Evolutionary conservation across 2,888 invertebrate species (phyloP), one percentile per base, ranked within the genome.

Genomic region (Amphipyra berbera): DNA sequence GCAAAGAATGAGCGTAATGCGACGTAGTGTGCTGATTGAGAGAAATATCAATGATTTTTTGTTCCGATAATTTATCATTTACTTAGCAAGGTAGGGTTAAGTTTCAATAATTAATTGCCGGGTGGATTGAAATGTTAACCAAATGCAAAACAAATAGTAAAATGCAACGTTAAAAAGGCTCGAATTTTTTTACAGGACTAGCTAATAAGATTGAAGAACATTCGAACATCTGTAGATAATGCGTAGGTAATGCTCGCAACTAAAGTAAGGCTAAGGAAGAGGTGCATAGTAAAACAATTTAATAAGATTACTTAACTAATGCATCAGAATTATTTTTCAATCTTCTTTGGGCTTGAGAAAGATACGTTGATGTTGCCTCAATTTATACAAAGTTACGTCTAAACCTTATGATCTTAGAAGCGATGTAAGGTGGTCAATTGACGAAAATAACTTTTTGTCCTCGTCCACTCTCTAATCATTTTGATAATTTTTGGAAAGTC

Each of bases 111-210:
- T 13, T 27, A 27, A 54, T 35, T 50, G 27, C 9, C 14, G 7
- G n/a, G 35, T n/a, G 37, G n/a, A 37, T 45, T 30, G 46, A 74
- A 74, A 74, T 69, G 68, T 50, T 13, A 44, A 69, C 10, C 13
- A 69, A 74, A 69, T 61, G 70, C 75, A 37, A 8, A 33, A 40
- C n/a, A 13, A 33, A 37, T 15, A 6, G 12, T 21, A 52, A 68
- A 62, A 53, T 71, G 64, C 64, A 33, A 30, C 8, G 0, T 15
- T 12, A 40, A 0, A 40, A 40, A 44, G 38, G 35, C 12, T 30
- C 9, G 7, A 9, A 10, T 2, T 14, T 30, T 35, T 27, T 13
- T 3, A 15, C 9, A 38, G 5, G 6, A 27, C 3, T 10, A 10
- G 37, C 10, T 37, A 37, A 30, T 37, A 12, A 37, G 10, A 10